These are phyloP conservation scores for Hemibagrus wyckioides DNA, from an alignment of 2,113 vertebrate genomes.

Conservation along the genomic window DNA sequence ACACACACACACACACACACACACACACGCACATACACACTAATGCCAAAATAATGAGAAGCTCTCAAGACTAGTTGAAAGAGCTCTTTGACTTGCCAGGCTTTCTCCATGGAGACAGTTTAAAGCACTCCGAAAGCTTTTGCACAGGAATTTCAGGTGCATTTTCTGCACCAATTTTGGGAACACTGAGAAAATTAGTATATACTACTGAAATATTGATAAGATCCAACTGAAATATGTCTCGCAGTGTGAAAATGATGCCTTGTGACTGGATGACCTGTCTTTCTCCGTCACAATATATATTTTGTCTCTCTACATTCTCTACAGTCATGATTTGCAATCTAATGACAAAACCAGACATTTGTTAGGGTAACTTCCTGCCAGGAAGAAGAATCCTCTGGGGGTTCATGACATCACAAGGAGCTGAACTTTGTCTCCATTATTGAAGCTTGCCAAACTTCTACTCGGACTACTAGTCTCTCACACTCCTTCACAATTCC, in stretches of 20 bases:
- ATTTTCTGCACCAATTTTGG: background rate
- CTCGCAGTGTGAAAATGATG: slow-evolving; percentile 16
- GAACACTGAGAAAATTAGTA: background rate
- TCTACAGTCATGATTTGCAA: background rate
- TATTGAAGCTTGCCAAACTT: slow-evolving; percentile 37
- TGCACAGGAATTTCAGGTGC: slow-evolving; percentile 34
- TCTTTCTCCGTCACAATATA: background rate
- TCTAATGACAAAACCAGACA: background rate
- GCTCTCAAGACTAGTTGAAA: slow-evolving; percentile 43
- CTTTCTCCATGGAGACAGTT: slow-evolving; percentile 33
- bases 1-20: no score
- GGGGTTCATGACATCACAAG: slow-evolving; percentile 50
- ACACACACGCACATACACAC: slow-evolving; percentile 12
- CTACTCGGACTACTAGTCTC: slow-evolving; percentile 22
- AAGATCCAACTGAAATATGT: background rate
- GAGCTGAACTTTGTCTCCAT: slow-evolving; percentile 50
- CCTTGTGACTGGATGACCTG: background rate
- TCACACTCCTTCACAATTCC: slow-evolving; percentile 39
- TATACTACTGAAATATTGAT: background rate
- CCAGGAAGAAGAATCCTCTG: slow-evolving; percentile 36
- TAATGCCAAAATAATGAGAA: slow-evolving; percentile 52
- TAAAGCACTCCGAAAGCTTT: slow-evolving; percentile 28
- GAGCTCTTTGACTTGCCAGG: slow-evolving; percentile 32
- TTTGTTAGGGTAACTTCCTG: slow-evolving; percentile 17
- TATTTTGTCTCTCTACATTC: slow-evolving; percentile 32